Percentiles rank a stretch among this genome's conserved stretches.
Evolutionary conservation across 2,797 vertebrate genomes (phyloP).

Genomic region (Cyprinodon diabolis): DNA sequence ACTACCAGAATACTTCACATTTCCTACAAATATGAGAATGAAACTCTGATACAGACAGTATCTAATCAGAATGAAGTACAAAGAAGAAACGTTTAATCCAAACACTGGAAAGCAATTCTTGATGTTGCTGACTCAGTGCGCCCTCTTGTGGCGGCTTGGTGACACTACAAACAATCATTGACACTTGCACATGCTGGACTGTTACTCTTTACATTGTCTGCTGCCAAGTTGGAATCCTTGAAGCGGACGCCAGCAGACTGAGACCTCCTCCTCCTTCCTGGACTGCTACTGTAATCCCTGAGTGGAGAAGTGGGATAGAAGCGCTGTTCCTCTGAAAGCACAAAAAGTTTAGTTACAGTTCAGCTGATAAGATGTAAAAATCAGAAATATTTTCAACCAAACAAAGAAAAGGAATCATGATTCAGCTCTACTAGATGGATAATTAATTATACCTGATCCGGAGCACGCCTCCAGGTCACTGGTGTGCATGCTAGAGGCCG

Average conservation of each 20-base stretch:
- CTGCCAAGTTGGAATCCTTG: constrained; percentile 65
- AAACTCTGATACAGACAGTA: background rate
- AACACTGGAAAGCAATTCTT: background rate
- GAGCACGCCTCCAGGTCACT: constrained; percentile 86
- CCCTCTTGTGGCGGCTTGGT: constrained; percentile 46
- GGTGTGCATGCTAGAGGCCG: constrained; percentile 85
- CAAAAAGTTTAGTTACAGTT: constrained; percentile 14
- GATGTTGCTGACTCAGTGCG: constrained; percentile 7
- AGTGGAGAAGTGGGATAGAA: constrained; percentile 88
- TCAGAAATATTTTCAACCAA: background rate
- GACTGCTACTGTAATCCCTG: constrained; percentile 76
- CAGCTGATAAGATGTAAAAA: background rate
- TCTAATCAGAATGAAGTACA: background rate
- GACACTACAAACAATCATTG: constrained; percentile 19
- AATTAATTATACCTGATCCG: constrained; percentile 75
- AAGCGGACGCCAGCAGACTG: constrained; percentile 87
- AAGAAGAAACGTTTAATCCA: background rate
- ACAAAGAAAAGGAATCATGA: background rate
- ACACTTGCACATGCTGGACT: background rate
- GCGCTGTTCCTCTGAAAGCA: constrained; percentile 78
- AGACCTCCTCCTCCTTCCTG: constrained; percentile 75
- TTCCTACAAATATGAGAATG: background rate
- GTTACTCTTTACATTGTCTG: constrained; percentile 78
- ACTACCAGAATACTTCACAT: background rate
- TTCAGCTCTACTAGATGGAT: background rate